Evolutionary conservation across 1,140 invertebrate species (phyloP).

Genomic region (Drosophila asahinai): DNA sequence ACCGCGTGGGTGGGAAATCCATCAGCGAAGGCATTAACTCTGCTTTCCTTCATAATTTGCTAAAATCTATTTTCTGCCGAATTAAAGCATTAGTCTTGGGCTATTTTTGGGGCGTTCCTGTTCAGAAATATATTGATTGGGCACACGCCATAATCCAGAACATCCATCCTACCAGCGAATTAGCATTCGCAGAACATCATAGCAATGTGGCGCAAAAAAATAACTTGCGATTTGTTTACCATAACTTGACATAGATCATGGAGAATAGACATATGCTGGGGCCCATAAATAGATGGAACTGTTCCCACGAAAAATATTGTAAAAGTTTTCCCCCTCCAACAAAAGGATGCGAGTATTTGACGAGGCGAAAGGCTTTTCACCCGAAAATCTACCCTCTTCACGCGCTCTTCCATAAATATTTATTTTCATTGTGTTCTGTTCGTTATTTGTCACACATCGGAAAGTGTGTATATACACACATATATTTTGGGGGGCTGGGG

Average conservation of each 20-base stretch:
- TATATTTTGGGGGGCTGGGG: slow-evolving; percentile 1
- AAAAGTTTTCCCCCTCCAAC: neutral
- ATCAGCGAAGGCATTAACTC: slow-evolving; percentile 34
- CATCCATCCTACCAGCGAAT: slow-evolving; percentile 38
- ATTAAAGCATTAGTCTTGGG: slow-evolving; percentile 36
- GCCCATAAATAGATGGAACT: neutral
- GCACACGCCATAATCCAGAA: slow-evolving; percentile 34
- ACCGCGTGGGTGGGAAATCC: slow-evolving; percentile 36
- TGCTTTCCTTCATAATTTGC: slow-evolving; percentile 37
- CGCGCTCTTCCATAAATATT: slow-evolving; percentile 61
- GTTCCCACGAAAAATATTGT: slow-evolving; percentile 16
- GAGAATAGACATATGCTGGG: slow-evolving; percentile 43
- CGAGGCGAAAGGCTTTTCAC: slow-evolving; percentile 17
- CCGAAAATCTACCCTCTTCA: slow-evolving; percentile 24
- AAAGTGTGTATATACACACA: slow-evolving; percentile 3
- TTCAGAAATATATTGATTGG: slow-evolving; percentile 21
- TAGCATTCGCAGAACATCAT: slow-evolving; percentile 37
- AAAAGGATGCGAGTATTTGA: slow-evolving; percentile 17
- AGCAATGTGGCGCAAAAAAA: slow-evolving; percentile 21
- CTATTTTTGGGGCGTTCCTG: slow-evolving; percentile 27
- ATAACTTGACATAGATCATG: slow-evolving; percentile 49
- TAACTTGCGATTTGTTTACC: slow-evolving; percentile 51
- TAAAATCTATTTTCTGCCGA: slow-evolving; percentile 71
- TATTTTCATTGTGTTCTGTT: slow-evolving; percentile 55
- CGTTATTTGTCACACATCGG: slow-evolving; percentile 41